phyloP scores from a whole-genome alignment of 1,140 invertebrate species.

The Cydia fagiglandana region DNA sequence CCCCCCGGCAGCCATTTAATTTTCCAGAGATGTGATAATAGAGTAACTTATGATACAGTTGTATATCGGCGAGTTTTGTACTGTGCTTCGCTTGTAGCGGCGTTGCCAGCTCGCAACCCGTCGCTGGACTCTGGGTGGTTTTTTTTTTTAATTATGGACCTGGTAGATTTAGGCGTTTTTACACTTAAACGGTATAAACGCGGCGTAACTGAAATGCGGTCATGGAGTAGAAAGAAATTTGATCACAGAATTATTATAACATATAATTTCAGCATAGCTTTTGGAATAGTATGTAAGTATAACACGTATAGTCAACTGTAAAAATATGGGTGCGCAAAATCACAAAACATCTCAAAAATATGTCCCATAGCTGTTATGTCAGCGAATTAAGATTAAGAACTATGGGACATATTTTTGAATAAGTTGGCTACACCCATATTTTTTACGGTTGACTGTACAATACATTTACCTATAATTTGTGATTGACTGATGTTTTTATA shows the following conservation, averaged over 20 bases:
- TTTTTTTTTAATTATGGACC: background rate
- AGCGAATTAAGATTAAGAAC: too few relatives aligned
- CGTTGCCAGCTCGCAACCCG: background rate
- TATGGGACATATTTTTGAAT: too few relatives aligned
- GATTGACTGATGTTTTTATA: too few relatives aligned
- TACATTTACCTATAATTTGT: too few relatives aligned
- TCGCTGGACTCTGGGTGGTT: background rate
- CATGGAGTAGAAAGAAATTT: background rate
- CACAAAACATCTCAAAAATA: too few relatives aligned
- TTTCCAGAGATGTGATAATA: constrained; percentile 64
- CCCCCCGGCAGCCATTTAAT: constrained; percentile 32
- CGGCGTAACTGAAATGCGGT: background rate
- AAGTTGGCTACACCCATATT: too few relatives aligned
- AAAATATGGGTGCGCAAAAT: too few relatives aligned
- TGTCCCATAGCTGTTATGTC: too few relatives aligned
- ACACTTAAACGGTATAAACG: background rate
- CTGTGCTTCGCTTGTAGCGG: constrained; percentile 46
- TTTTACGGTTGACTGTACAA: too few relatives aligned
- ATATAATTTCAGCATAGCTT: too few relatives aligned
- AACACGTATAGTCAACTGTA: too few relatives aligned
- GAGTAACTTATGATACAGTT: constrained; percentile 49
- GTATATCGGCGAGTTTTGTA: constrained; percentile 48
- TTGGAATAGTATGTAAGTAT: too few relatives aligned
- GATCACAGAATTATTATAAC: background rate
- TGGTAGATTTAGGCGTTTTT: background rate